phyloP scores from a whole-genome alignment of 2,797 vertebrate species.

The Sebastes hopkinsi region DNA sequence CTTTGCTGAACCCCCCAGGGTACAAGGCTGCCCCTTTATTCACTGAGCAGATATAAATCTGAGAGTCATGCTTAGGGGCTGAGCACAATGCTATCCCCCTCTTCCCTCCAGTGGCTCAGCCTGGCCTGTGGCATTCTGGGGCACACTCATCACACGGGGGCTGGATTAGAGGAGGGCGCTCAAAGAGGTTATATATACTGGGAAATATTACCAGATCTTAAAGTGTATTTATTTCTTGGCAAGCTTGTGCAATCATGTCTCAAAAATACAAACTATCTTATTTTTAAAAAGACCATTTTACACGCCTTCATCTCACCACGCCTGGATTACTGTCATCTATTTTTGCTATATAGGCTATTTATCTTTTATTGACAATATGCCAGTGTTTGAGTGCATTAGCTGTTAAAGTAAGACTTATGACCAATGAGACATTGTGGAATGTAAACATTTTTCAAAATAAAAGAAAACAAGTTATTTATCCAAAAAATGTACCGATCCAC shows the following conservation, averaged over 20 bases:
- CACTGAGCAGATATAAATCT: constrained; percentile 78
- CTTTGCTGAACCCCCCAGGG: constrained; percentile 64
- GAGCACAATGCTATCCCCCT: constrained; percentile 66
- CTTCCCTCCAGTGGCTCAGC: constrained; percentile 52
- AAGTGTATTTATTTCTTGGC: not conserved
- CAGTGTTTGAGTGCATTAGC: too few relatives aligned
- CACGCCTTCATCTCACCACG: not conserved
- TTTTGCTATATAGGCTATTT: too few relatives aligned
- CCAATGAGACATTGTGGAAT: too few relatives aligned
- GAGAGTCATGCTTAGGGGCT: constrained; percentile 71
- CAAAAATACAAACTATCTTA: not conserved
- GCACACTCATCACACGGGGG: constrained; percentile 45
- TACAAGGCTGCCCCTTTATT: constrained; percentile 72
- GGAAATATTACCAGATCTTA: constrained; percentile 4
- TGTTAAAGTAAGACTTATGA: too few relatives aligned
- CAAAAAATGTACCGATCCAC: accelerated
- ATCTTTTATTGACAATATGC: too few relatives aligned
- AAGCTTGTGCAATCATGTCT: not conserved
- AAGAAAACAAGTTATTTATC: too few relatives aligned
- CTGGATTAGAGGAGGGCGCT: constrained; percentile 9
- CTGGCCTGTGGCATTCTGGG: constrained; percentile 64
- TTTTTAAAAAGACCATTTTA: not conserved
- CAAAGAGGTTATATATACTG: constrained; percentile 5
- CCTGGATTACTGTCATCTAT: not conserved
- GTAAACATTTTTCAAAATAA: too few relatives aligned